Evolutionary conservation across 2,797 vertebrate genomes (phyloP), one percentile per base, ranked within the genome.

Genomic region (Poecilia velifera): DNA sequence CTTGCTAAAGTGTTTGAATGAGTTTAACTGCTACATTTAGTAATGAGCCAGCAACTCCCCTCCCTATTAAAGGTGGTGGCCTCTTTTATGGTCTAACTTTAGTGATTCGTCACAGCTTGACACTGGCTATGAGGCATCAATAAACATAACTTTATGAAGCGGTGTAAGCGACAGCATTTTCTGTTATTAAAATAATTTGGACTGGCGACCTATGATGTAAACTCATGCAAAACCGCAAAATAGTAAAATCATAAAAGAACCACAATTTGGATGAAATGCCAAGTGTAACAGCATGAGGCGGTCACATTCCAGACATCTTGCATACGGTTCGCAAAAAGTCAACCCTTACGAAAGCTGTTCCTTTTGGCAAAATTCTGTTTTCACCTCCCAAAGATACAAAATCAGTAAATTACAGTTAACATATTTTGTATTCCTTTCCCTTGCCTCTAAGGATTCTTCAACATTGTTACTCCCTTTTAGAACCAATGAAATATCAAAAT

Each of bases 401-500:
- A 87, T 90, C 82, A 89, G 92, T 90, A 94, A 94, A 94, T 94
- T 93, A 88, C 86, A 79, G 88, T 92, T 90, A 92, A 89, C 90
- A 91, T 91, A 91, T 89, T 76, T 88, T 93, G 45, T 79, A 90
- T 90, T 86, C 79, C 84, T 88, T 89, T 87, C 79, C 80, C 74
- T 74, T 87, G 83, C 81, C 86, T 87, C 89, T 91, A 85, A 81
- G 84, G 85, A 84, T 86, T 91, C 82, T 70, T 75, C 88, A 89
- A 92, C 90, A 92, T 90, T 89, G 91, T 89, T 83, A 91, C 92
- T 94, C 93, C 91, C 90, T 86, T 93, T 94, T 92, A 81, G 16
- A 89, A 87, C 86, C 88, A 90, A 93, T 95, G 94, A 95, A 94
- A 92, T 95, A 95, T 96, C 90, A 84, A 95, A 96, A 95, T 94